phyloP scores from a whole-genome alignment of 2,888 invertebrate species.

The Nymphalis c-album region DNA sequence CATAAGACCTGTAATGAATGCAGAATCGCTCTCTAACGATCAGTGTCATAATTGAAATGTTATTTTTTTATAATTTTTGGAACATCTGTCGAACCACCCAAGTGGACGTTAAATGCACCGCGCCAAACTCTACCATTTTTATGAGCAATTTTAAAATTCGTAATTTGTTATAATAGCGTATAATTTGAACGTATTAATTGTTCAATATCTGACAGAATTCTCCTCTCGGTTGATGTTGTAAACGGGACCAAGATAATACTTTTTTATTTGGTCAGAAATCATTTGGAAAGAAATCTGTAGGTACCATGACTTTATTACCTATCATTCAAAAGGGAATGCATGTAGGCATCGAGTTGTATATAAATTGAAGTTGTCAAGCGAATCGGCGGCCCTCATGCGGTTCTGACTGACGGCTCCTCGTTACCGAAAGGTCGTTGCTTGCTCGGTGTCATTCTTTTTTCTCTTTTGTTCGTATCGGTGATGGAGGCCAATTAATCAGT shows the following conservation, averaged over 20 bases:
- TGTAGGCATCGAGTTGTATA: conserved; percentile 60
- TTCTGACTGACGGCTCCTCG: conserved; percentile 71
- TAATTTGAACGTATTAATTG: conserved; percentile 40
- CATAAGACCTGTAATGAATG: conserved; percentile 58
- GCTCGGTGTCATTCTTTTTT: conserved; percentile 53
- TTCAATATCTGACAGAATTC: conserved; percentile 31
- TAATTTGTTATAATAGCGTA: conserved; percentile 38
- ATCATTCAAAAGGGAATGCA: conserved; percentile 52
- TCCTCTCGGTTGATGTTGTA: conserved; percentile 1
- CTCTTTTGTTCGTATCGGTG: conserved; percentile 53
- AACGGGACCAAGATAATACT: background rate
- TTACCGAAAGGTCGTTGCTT: conserved; percentile 73
- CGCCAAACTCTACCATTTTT: conserved; percentile 33
- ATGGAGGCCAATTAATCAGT: conserved; percentile 73
- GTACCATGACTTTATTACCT: conserved; percentile 52
- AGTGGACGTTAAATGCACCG: conserved; percentile 42
- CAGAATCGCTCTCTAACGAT: conserved; percentile 57
- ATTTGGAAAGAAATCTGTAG: conserved; percentile 42
- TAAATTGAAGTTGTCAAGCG: conserved; percentile 71
- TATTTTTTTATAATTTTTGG: conserved; percentile 56
- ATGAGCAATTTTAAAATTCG: conserved; percentile 35
- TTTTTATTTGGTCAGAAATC: conserved; percentile 30
- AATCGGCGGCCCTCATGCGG: conserved; percentile 42
- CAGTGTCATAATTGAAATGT: conserved; percentile 59
- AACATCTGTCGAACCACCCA: conserved; percentile 67